phyloP scores from a whole-genome alignment of 2,888 invertebrate species.

The Ferrisia virgata region DNA sequence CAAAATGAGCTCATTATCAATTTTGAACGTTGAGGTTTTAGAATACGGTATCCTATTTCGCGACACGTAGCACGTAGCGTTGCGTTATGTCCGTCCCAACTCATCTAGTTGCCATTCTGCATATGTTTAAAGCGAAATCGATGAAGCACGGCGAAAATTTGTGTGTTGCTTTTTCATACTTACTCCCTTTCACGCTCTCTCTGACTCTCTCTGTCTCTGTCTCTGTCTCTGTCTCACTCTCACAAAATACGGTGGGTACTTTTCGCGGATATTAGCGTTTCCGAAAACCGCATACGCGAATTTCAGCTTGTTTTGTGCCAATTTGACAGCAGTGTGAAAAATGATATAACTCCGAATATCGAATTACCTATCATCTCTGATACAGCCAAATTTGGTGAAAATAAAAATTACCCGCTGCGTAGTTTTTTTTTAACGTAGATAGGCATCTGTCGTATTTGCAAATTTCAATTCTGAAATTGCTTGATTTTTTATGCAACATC shows the following conservation, averaged over 20 bases:
- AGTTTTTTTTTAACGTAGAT: too few relatives aligned
- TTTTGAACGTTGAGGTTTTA: neutral
- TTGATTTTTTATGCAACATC: too few relatives aligned
- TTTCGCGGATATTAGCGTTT: neutral
- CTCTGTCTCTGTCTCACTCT: too few relatives aligned
- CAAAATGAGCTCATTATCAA: slow-evolving; percentile 1
- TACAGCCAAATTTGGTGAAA: too few relatives aligned
- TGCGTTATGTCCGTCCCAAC: too few relatives aligned
- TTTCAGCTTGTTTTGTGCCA: neutral
- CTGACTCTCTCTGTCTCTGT: too few relatives aligned
- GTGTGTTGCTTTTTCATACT: neutral
- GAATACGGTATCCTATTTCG: neutral
- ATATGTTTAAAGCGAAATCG: neutral
- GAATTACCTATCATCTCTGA: too few relatives aligned
- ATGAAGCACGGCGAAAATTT: neutral
- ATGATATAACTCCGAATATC: neutral
- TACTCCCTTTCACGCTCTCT: too few relatives aligned
- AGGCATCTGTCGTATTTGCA: too few relatives aligned
- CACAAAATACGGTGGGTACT: neutral
- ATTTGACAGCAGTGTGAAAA: neutral
- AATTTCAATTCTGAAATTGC: too few relatives aligned
- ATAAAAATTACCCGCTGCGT: too few relatives aligned
- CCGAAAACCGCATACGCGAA: neutral
- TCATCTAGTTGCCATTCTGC: too few relatives aligned
- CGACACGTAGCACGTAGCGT: neutral